phyloP scores from a whole-genome alignment of 2,797 vertebrate genomes.

The Microcaecilia unicolor region DNA sequence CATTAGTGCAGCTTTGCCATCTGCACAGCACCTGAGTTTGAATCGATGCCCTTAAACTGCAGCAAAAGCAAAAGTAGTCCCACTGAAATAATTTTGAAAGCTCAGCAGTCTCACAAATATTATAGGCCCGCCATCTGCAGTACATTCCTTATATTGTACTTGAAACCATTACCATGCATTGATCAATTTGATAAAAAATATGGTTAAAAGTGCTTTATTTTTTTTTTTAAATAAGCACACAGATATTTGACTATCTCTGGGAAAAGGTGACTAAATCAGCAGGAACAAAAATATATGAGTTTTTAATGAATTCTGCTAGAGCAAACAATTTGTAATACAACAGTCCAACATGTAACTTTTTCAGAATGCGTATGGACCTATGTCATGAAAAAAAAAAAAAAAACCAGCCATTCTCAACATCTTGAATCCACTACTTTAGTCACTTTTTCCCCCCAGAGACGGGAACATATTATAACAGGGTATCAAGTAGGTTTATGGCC shows the following conservation, averaged over 20 bases:
- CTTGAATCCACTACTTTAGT: too few species aligned
- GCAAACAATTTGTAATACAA: too few species aligned
- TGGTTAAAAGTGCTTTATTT: constrained; percentile 23
- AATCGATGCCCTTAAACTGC: constrained; percentile 51
- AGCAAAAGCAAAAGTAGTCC: constrained; percentile 25
- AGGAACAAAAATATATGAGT: too few species aligned
- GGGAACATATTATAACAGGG: too few species aligned
- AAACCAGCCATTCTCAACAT: too few species aligned
- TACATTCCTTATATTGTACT: constrained; percentile 13
- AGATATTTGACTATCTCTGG: constrained; percentile 6
- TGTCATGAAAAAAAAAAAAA: too few species aligned
- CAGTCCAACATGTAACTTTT: too few species aligned
- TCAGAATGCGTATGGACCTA: too few species aligned
- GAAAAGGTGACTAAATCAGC: too few species aligned
- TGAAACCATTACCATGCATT: constrained; percentile 32
- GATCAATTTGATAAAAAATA: constrained; percentile 29
- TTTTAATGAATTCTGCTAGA: too few species aligned
- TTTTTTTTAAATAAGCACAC: constrained; percentile 23
- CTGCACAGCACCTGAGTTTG: constrained; percentile 70
- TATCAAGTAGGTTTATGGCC: constrained; percentile 5
- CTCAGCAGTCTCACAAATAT: constrained; percentile 26
- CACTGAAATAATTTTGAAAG: constrained; percentile 38
- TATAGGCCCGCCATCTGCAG: constrained; percentile 26
- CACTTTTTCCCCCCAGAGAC: too few species aligned
- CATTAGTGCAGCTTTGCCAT: constrained; percentile 85